Conservation (phyloP, 2,888 invertebrate species). For the Nezara viridula region DNA sequence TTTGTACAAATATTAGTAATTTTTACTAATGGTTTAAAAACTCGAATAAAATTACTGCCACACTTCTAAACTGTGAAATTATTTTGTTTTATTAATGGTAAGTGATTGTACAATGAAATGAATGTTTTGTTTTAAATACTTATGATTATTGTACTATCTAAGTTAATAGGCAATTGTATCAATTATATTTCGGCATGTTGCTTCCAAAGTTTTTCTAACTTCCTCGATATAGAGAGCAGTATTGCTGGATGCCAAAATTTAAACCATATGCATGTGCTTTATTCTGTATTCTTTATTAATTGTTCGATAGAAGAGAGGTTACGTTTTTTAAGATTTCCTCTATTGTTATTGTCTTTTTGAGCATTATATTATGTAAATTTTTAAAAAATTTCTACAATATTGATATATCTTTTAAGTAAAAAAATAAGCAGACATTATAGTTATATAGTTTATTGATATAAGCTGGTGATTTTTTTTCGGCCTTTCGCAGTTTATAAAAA, state of each 20-base stretch:
- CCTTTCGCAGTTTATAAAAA: constrained; percentile 52
- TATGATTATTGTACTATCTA: not conserved
- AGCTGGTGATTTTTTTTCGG: constrained; percentile 52
- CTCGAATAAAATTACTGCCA: too few relatives aligned
- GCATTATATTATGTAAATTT: constrained; percentile 42
- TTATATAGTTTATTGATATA: constrained; percentile 53
- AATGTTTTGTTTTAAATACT: not conserved
- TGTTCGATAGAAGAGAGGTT: not conserved
- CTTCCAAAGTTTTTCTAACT: not conserved
- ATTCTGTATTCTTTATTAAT: constrained; percentile 29
- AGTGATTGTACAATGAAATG: not conserved
- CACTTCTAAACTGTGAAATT: too few relatives aligned
- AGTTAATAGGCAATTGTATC: not conserved
- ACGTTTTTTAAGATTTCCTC: constrained; percentile 32
- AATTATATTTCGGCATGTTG: not conserved
- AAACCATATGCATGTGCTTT: not conserved
- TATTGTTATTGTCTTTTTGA: constrained; percentile 51
- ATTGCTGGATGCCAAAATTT: constrained; percentile 52
- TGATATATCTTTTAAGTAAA: constrained; percentile 9
- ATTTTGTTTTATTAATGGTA: not conserved
- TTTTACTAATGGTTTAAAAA: too few relatives aligned
- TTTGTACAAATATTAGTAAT: too few relatives aligned
- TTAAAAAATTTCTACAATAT: not conserved
- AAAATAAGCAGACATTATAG: constrained; percentile 24
- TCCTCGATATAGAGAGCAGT: constrained; percentile 28